Conservation (phyloP, 1,140 invertebrate genomes). For the Heterodera carotae region DNA sequence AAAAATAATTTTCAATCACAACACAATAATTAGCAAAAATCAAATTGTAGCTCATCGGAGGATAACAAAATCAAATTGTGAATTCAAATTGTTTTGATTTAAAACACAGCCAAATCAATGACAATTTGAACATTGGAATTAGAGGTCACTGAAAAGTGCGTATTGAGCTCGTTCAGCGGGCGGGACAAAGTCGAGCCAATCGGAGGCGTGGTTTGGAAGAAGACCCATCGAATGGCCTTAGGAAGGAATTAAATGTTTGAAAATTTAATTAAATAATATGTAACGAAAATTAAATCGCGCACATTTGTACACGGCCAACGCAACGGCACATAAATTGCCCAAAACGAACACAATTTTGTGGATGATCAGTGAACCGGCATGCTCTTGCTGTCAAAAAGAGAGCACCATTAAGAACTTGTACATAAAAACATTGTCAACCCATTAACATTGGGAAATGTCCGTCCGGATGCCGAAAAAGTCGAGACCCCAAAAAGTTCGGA, state of each 20-base stretch:
- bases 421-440: too few relatives aligned
- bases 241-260: neutral
- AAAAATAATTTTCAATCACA: too few relatives aligned
- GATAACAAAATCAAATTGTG: too few relatives aligned
- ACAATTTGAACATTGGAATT: too few relatives aligned
- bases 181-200: slow-evolving; percentile 92
- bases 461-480: too few relatives aligned
- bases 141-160: slow-evolving; percentile 38
- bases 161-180: slow-evolving; percentile 51
- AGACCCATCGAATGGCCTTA: slow-evolving; percentile 87
- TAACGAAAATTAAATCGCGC: neutral
- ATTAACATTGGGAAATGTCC: too few relatives aligned
- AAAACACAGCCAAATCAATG: neutral
- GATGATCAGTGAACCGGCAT: slow-evolving; percentile 59
- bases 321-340: slow-evolving; percentile 89
- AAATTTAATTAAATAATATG: neutral
- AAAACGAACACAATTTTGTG: slow-evolving; percentile 94
- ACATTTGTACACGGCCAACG: slow-evolving; percentile 93
- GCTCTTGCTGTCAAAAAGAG: slow-evolving; percentile 30
- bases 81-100: neutral
- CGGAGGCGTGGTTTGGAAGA: slow-evolving; percentile 92
- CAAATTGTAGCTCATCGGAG: too few relatives aligned
- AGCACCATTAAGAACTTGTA: too few relatives aligned
- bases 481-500: too few relatives aligned
- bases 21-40: too few relatives aligned